These are phyloP conservation scores for Scaptomyza hsui DNA, from an alignment of 1,140 invertebrate genomes.

Conservation along the genomic window DNA sequence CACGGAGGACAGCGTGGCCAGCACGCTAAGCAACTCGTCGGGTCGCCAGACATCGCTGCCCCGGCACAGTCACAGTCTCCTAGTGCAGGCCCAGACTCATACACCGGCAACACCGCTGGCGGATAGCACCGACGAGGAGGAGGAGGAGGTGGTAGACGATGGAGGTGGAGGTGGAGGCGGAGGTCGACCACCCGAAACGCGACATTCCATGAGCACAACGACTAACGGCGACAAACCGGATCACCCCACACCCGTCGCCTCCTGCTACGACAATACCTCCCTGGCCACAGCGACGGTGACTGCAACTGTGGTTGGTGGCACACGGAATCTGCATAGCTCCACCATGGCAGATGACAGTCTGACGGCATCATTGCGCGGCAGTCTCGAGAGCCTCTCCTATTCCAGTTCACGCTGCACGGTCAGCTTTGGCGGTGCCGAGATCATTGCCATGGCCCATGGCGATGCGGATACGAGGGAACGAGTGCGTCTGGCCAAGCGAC, in stretches of 20 bases:
- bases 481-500: constrained; percentile 58
- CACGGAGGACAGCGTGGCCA: constrained; percentile 73
- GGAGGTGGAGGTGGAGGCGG: background rate
- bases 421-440: constrained; percentile 75
- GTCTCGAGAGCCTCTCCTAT: constrained; percentile 79
- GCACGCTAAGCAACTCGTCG: constrained; percentile 76
- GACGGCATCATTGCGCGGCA: constrained; percentile 71
- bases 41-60: constrained; percentile 28
- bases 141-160: background rate
- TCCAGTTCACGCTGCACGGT: constrained; percentile 77
- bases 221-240: constrained; percentile 61
- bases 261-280: constrained; percentile 75
- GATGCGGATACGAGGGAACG: constrained; percentile 65
- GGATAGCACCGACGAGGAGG: constrained; percentile 24
- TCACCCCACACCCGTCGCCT: constrained; percentile 41
- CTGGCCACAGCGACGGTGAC: constrained; percentile 54
- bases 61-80: constrained; percentile 59
- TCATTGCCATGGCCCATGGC: constrained; percentile 46
- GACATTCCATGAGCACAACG: constrained; percentile 69
- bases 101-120: constrained; percentile 33
- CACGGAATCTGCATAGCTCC: constrained; percentile 60
- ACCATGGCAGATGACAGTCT: constrained; percentile 80
- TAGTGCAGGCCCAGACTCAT: constrained; percentile 74
- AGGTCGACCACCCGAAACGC: constrained; percentile 17
- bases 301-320: constrained; percentile 53